These are phyloP conservation scores for Rhinichthys klamathensis DNA, from an alignment of 2,113 vertebrate species.

Conservation along the genomic window DNA sequence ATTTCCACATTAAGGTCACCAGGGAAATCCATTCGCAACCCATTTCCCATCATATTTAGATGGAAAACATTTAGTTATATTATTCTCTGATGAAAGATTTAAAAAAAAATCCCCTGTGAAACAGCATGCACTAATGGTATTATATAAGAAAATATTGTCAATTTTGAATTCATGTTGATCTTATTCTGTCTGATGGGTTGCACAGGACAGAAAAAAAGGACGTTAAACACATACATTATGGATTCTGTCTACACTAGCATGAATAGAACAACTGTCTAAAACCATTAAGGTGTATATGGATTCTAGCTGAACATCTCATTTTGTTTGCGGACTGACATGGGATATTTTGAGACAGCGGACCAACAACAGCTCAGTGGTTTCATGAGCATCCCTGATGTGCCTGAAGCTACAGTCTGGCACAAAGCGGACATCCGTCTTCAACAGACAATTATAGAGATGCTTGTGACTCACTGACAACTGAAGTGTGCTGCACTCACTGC, in stretches of 20 bases:
- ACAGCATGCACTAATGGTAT: not conserved
- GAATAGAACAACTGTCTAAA: not conserved
- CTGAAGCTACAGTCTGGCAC: conserved; percentile 35
- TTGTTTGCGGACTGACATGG: not conserved
- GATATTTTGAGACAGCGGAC: conserved; percentile 18
- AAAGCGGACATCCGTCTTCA: conserved; percentile 17
- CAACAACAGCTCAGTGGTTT: conserved; percentile 12
- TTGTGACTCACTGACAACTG: conserved; percentile 4
- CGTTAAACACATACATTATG: not conserved
- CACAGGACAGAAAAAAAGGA: not conserved
- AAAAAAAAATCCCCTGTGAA: not conserved
- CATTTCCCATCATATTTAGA: not conserved
- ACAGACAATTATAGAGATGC: conserved; percentile 28
- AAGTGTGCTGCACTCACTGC: not conserved
- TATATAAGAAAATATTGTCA: not conserved
- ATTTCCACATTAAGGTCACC: not conserved
- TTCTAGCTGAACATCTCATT: not conserved
- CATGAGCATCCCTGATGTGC: conserved; percentile 16
- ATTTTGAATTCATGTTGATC: not conserved
- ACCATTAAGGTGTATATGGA: not conserved
- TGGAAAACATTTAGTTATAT: not conserved
- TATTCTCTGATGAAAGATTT: not conserved
- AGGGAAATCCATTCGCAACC: not conserved
- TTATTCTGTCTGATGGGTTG: not conserved
- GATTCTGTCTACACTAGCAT: not conserved